Evolutionary conservation across 2,888 invertebrate genomes (phyloP), one percentile per base, ranked within the genome.

Genomic region (Pelosia muscerda): DNA sequence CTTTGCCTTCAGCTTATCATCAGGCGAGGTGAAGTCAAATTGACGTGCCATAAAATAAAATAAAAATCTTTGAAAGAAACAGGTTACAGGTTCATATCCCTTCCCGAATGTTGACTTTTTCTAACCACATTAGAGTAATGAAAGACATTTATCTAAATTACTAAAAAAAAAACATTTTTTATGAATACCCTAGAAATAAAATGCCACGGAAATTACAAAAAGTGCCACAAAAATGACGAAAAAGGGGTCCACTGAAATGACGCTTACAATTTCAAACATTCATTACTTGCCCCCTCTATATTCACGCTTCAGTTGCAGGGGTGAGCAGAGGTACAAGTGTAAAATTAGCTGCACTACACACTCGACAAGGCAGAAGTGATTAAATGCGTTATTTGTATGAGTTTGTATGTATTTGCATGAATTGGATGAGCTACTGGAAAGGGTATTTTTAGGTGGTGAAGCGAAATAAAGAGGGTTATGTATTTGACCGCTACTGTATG

Each of bases 281-380:
- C 60, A 61, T 62, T 62, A 62, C 42, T 38, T 25, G 25, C 53
- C 42, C 71, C 65, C 62, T 73, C 60, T 74, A 76, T 65, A 58
- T 70, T 77, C 77, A 78, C 74, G 78, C 63, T 66, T 64, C 56
- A 73, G 55, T 63, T 23, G 22, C 0, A 71, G 72, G 77, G 78
- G 74, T 59, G 38, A 38, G 68, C 61, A 75, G 63, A 38, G 23
- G 55, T 34, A 26, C 62, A 65, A 56, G 72, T 78, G 77, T 75
- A 34, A 79, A 79, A 78, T 79, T 77, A 79, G 62, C 69, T 23
- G 58, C 42, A 53, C 61, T 34, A 22, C 57, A n/a, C 49, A 66
- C 74, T n/a, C 62, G 67, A 19, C 64, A 68, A 56, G 3, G 65
- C 58, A 66, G 66, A 72, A 72, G 54, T 61, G 26, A 79, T 78